Conservation (phyloP, 2,888 invertebrate species). For the Drosophila robusta region DNA sequence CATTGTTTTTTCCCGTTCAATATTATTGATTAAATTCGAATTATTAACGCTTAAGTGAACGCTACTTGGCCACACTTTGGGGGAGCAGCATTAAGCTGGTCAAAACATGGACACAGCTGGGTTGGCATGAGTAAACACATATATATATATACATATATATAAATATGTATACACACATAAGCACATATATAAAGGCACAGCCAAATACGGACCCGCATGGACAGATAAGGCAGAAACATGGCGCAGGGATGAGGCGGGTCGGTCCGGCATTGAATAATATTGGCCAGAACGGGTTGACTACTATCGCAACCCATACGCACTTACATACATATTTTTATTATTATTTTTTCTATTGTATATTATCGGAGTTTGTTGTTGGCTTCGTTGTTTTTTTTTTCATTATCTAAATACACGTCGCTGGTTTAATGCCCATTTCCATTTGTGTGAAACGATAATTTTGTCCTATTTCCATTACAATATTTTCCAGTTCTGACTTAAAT, state of each 20-base stretch:
- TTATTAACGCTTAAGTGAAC: slow-evolving; percentile 72
- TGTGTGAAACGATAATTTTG: slow-evolving; percentile 37
- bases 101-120: slow-evolving; percentile 45
- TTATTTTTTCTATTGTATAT: slow-evolving; percentile 24
- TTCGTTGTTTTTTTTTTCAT: slow-evolving; percentile 44
- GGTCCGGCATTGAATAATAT: slow-evolving; percentile 67
- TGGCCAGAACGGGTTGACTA: slow-evolving; percentile 66
- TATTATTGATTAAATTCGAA: slow-evolving; percentile 73
- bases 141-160: background rate
- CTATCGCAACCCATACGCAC: slow-evolving; percentile 23
- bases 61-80: slow-evolving; percentile 21
- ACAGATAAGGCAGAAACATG: slow-evolving; percentile 61
- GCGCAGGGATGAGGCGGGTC: slow-evolving; percentile 16
- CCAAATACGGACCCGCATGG: slow-evolving; percentile 54
- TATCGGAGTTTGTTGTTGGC: slow-evolving; percentile 63
- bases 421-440: slow-evolving; percentile 58
- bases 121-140: slow-evolving; percentile 6
- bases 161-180: background rate
- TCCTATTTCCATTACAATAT: slow-evolving; percentile 57
- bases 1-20: slow-evolving; percentile 31
- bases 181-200: slow-evolving; percentile 18
- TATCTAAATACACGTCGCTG: slow-evolving; percentile 74
- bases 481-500: slow-evolving; percentile 44
- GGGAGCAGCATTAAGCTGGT: slow-evolving; percentile 16
- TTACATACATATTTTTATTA: slow-evolving; percentile 5